These are phyloP conservation scores for Cherax destructor DNA, from an alignment of 1,140 invertebrate species.

Conservation along the genomic window DNA sequence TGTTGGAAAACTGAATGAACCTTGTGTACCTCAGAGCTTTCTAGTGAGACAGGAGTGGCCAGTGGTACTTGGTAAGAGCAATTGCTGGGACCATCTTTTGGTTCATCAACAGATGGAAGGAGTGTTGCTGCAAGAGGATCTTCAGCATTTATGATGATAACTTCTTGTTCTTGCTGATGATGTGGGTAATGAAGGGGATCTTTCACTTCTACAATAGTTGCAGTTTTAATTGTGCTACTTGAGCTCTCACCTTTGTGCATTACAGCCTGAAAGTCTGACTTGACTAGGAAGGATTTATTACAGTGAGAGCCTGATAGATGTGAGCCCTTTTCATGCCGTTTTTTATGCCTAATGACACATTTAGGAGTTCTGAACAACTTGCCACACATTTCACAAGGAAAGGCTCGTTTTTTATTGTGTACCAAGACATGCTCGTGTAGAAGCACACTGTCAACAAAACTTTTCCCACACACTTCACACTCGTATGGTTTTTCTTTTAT, in stretches of 20 bases:
- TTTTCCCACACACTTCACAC: slow-evolving; percentile 78
- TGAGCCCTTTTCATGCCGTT: slow-evolving; percentile 73
- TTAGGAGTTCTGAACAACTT: slow-evolving; percentile 74
- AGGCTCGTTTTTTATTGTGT: slow-evolving; percentile 76
- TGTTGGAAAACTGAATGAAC: neutral
- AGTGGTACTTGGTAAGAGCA: neutral
- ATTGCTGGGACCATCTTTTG: neutral
- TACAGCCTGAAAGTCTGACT: slow-evolving; percentile 76
- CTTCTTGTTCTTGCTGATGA: neutral
- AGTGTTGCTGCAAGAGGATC: neutral
- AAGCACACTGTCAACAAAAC: slow-evolving; percentile 79
- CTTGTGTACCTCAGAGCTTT: neutral
- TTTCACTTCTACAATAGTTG: neutral
- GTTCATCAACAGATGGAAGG: neutral
- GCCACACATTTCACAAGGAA: slow-evolving; percentile 75
- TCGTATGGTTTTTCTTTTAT: slow-evolving; percentile 76
- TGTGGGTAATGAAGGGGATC: neutral
- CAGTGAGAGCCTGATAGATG: slow-evolving; percentile 73
- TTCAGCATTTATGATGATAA: neutral
- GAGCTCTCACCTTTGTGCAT: slow-evolving; percentile 72
- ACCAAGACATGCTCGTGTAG: slow-evolving; percentile 78
- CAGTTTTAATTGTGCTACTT: neutral
- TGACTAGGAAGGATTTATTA: slow-evolving; percentile 77
- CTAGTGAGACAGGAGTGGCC: neutral
- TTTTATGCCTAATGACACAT: slow-evolving; percentile 73